These are phyloP conservation scores for Hymenochirus boettgeri DNA, from an alignment of 2,113 vertebrate genomes.

Conservation along the genomic window DNA sequence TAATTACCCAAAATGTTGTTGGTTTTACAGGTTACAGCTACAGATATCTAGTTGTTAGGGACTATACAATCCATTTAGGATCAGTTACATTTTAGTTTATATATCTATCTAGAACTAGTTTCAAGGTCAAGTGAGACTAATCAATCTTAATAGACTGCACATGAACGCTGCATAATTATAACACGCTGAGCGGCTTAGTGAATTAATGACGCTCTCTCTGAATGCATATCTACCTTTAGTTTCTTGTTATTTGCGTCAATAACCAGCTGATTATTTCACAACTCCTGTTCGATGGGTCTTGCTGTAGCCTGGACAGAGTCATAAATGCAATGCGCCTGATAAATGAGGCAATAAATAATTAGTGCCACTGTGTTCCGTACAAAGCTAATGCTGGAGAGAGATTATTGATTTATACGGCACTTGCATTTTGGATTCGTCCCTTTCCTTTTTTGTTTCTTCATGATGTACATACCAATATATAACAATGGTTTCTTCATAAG, in stretches of 20 bases:
- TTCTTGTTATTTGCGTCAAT: constrained; percentile 22
- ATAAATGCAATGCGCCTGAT: not conserved
- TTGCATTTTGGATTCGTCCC: not conserved
- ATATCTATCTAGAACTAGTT: too few relatives aligned
- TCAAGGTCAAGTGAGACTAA: too few relatives aligned
- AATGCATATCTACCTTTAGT: not conserved
- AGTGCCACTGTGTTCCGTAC: not conserved
- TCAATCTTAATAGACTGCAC: too few relatives aligned
- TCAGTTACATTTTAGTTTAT: too few relatives aligned
- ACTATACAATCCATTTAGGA: too few relatives aligned
- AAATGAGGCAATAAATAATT: constrained; percentile 6
- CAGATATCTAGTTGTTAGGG: too few relatives aligned
- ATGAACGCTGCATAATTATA: too few relatives aligned
- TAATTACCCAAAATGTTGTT: too few relatives aligned
- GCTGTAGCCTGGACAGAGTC: not conserved
- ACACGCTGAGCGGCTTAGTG: not conserved
- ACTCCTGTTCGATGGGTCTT: not conserved
- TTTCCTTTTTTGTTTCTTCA: not conserved
- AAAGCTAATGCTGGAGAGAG: not conserved
- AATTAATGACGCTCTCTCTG: constrained; percentile 3
- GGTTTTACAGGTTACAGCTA: too few relatives aligned
- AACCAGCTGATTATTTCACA: not conserved
- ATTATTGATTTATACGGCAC: constrained; percentile 1
- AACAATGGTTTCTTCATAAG: not conserved
- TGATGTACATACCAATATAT: not conserved